Base-by-base conservation (phyloP, 2,113 vertebrate genomes). In the Podarcis cretensis region DNA sequence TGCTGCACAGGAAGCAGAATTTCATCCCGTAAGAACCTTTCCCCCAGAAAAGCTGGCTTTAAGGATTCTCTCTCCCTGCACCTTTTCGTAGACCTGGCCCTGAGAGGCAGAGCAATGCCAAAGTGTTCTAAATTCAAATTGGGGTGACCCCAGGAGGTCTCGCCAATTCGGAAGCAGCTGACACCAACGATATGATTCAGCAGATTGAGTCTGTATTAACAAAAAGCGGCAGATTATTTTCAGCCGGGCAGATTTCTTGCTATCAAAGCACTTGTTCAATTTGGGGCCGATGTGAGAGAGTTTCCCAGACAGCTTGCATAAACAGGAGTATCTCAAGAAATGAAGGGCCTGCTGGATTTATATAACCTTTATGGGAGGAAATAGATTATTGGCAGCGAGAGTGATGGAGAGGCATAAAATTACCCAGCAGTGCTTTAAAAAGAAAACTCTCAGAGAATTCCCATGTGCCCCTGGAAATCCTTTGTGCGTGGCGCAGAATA, bases 1-100 rank as follows among this genome's bases (percentile, higher is more conserved):
- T 40, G 88, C 87, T 87, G 89, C 89, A 86, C 89, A 43, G 0
- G 0, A 93, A 83, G 79, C 77, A 92, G 88, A 92, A 86, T 80
- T 94, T 94, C 88, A 90, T 12, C 0, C 86, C 84, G 81, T 87
- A 92, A 85, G 74, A 90, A 12, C 82, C 90, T 69, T 91, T 91
- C 81, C 75, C n/a, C 23, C 77, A 81, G n/a, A 75, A 57, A 74
- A 32, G 2, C 16, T 81, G 57, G 23, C 81, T 85, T 89, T 81
- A 87, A 87, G 20, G 76, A 90, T 90, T 91, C 65, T 78, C 74
- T 81, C 81, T 81, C 86, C 32, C 6, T 87, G 35, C 23, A 65
- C 27, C 13, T 9, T 48, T 77, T n/a, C 2, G 1, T 5, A 68
- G 48, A 76, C 16, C 69, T 54, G 59, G 13, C 40, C 71, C 40